A percentile compares a stretch with the other conserved stretches of the same genome.
phyloP scores from a whole-genome alignment of 2,113 vertebrate species.

The Nothocercus nigrocapillus region DNA sequence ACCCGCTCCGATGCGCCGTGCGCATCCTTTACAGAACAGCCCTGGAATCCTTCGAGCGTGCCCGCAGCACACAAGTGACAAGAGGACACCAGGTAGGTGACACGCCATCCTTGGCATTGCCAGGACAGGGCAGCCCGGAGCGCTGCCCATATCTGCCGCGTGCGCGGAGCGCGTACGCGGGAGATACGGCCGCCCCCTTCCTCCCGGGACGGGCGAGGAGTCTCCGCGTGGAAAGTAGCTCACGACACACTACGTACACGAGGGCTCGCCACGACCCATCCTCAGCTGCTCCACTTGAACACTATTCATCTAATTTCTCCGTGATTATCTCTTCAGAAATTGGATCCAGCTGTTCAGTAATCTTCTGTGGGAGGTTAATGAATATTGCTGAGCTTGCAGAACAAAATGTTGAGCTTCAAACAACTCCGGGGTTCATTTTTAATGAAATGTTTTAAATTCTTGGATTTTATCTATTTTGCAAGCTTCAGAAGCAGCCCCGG shows the following conservation, averaged over 20 bases:
- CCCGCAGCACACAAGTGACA: neutral
- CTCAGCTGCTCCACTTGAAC: slow-evolving; percentile 34
- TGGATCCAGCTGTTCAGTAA: slow-evolving; percentile 67
- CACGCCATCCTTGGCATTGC: neutral
- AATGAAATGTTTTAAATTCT: slow-evolving; percentile 58
- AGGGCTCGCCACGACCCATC: slow-evolving; percentile 32
- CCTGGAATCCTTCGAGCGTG: neutral
- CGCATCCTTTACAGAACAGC: neutral
- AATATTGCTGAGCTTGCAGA: slow-evolving; percentile 65
- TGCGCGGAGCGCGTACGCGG: too few relatives aligned
- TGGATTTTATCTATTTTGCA: slow-evolving; percentile 54
- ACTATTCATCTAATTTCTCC: slow-evolving; percentile 70
- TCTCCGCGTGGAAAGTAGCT: slow-evolving; percentile 1
- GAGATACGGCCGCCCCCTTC: neutral
- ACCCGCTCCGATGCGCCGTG: neutral
- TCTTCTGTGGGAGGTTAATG: slow-evolving; percentile 63
- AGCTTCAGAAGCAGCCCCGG: slow-evolving; percentile 49
- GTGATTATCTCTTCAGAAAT: slow-evolving; percentile 69
- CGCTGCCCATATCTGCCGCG: too few relatives aligned
- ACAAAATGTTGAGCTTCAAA: slow-evolving; percentile 57
- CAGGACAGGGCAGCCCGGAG: neutral
- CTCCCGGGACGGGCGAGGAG: neutral
- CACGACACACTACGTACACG: slow-evolving; percentile 1
- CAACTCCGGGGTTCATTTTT: slow-evolving; percentile 52
- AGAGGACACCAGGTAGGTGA: neutral